Evolutionary conservation across 1,140 invertebrate species (phyloP).

Genomic region (Vanessa atalanta): DNA sequence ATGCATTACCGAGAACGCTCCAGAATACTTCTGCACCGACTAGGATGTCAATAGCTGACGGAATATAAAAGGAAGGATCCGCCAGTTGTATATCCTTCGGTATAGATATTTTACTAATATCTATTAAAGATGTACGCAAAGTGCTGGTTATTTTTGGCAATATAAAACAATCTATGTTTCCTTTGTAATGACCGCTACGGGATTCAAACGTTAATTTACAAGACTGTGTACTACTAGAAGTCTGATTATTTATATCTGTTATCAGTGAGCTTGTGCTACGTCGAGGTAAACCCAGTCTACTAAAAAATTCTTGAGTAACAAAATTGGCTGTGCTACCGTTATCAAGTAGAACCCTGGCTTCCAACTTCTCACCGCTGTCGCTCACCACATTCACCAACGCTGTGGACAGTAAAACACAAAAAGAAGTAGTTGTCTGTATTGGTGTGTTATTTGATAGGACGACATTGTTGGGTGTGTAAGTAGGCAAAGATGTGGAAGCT

Average conservation of each 20-base stretch:
- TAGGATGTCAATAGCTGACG: slow-evolving; percentile 31
- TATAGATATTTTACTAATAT: slow-evolving; percentile 24
- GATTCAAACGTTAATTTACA: slow-evolving; percentile 43
- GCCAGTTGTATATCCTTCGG: slow-evolving; percentile 30
- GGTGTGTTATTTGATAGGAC: slow-evolving; percentile 5
- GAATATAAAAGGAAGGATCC: slow-evolving; percentile 34
- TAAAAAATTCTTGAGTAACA: slow-evolving; percentile 33
- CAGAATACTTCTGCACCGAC: slow-evolving; percentile 34
- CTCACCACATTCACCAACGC: slow-evolving; percentile 38
- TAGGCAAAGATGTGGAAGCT: slow-evolving; percentile 2
- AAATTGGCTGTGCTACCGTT: slow-evolving; percentile 39
- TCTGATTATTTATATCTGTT: slow-evolving; percentile 16
- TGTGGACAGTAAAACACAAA: slow-evolving; percentile 35
- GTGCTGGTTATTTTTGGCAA: slow-evolving; percentile 46
- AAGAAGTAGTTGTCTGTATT: background rate
- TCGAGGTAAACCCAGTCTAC: slow-evolving; percentile 35
- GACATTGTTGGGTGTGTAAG: slow-evolving; percentile 5
- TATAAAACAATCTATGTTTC: slow-evolving; percentile 42
- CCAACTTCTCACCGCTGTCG: background rate
- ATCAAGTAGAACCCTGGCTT: background rate
- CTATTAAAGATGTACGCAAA: slow-evolving; percentile 25
- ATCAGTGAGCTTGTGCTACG: slow-evolving; percentile 21
- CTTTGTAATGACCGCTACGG: slow-evolving; percentile 33
- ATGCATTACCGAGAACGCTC: slow-evolving; percentile 39
- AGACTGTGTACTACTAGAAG: slow-evolving; percentile 35